A percentile compares a stretch with the other conserved stretches of the same genome.
Evolutionary conservation across 2,888 invertebrate genomes (phyloP).

Genomic region (Colostygia pectinataria): DNA sequence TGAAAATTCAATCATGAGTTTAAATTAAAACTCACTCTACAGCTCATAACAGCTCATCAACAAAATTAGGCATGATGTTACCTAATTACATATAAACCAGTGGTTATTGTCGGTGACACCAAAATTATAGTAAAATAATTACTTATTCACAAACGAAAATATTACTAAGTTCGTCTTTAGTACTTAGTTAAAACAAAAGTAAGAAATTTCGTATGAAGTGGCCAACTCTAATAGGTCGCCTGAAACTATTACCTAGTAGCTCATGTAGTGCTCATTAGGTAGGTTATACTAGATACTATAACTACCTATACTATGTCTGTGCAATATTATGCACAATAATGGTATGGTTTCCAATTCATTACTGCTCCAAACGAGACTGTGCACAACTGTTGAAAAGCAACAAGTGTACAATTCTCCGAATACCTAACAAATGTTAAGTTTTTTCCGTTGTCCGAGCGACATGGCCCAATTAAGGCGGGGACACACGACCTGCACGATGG

Average conservation of each 20-base stretch:
- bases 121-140: no score
- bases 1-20: slow-evolving; percentile 13
- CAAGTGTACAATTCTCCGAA: slow-evolving; percentile 80
- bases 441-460: slow-evolving; percentile 70
- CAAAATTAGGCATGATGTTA: not conserved
- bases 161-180: no score
- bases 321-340: slow-evolving; percentile 2
- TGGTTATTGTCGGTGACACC: no score
- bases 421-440: slow-evolving; percentile 80
- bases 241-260: no score
- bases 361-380: slow-evolving; percentile 42
- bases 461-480: slow-evolving; percentile 78
- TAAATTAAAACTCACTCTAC: slow-evolving; percentile 4
- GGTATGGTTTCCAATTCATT: slow-evolving; percentile 29
- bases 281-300: no score
- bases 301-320: no score
- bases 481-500: slow-evolving; percentile 42
- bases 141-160: no score
- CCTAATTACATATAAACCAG: no score
- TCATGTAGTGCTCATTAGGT: no score
- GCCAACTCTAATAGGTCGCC: no score
- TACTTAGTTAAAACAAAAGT: no score
- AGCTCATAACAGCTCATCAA: not conserved
- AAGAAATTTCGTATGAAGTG: no score
- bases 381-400: slow-evolving; percentile 52